phyloP scores from a whole-genome alignment of 2,888 invertebrate genomes.

The Deroplatys truncata region DNA sequence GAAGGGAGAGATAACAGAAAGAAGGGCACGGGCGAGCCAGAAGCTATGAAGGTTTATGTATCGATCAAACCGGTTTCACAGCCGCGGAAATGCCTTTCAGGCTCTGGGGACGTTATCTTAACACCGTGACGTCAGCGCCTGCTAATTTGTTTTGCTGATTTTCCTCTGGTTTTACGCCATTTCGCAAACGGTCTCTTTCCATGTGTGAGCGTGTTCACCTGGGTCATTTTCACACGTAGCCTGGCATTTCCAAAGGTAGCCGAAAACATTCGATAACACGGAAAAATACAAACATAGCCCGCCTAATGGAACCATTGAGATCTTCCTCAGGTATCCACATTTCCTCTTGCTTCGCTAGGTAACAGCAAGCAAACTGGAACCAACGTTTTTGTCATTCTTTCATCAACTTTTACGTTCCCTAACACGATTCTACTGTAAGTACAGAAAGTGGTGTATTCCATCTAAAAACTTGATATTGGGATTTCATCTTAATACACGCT shows the following conservation, averaged over 20 bases:
- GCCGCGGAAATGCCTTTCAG: background rate
- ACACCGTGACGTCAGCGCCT: background rate
- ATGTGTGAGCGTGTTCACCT: background rate
- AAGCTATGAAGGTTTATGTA: background rate
- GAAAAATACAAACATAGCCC: background rate
- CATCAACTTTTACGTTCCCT: too few species aligned
- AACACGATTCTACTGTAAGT: too few species aligned
- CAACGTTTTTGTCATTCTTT: too few species aligned
- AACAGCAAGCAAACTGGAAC: too few species aligned
- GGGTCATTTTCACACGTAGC: background rate
- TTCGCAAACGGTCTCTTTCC: background rate
- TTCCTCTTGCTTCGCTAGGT: too few species aligned
- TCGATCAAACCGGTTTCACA: background rate
- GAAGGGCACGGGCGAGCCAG: background rate
- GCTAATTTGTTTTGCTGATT: background rate
- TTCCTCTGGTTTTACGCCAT: background rate
- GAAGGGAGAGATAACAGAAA: conserved; percentile 4
- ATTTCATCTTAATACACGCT: too few species aligned
- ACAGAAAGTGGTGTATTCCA: too few species aligned
- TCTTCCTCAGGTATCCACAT: too few species aligned
- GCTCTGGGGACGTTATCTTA: background rate
- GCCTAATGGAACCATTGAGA: background rate
- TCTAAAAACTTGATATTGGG: too few species aligned
- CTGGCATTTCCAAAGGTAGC: too few species aligned
- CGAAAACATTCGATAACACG: background rate